Evolutionary conservation across 2,797 vertebrate species (phyloP), one percentile per base, ranked within the genome.

Genomic region (Anisognathus igniventris): DNA sequence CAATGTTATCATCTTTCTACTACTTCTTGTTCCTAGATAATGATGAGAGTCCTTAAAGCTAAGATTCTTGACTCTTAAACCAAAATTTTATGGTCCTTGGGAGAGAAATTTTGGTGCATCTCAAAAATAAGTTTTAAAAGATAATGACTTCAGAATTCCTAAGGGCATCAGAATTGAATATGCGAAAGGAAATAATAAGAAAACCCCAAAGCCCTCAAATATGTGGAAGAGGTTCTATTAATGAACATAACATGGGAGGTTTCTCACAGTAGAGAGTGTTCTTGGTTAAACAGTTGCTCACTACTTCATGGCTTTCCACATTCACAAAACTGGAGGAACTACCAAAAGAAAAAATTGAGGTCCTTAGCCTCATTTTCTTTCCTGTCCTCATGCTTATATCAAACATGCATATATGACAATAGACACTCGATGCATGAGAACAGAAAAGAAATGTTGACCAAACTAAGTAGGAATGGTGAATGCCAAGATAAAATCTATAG

Each of bases 141-240:
- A 9, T 27, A 65, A 65, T 6, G 5, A 42, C 22, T 66, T 86
- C 31, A 51, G 14, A 83, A 79, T 42, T 66, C 31, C 62, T 39
- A 79, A 82, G 56, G 28, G 10, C 21, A 44, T 62, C 33, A 39
- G 53, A 86, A 77, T 22, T 50, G 9, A 73, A 44, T 47, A 48
- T n/a, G 12, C 19, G 25, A 44, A 71, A 75, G 33, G 17, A 78
- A 56, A 70, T 16, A 50, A 50, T 30, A 58, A 24, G 4, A 42
- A 54, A 72, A n/a, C 1, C 3, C 1, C 17, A 1, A 81, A 56
- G 3, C 3, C 4, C 45, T 17, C 35, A 56, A 45, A 48, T n/a
- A 40, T 6, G 25, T 57, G n/a, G 25, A 79, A 79, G 39, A 86
- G 17, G 18, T 67, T 67, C 33, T 42, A 18, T 17, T 44, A 54